Evolutionary conservation across 2,888 invertebrate species (phyloP).

Genomic region (Maniola hyperantus): DNA sequence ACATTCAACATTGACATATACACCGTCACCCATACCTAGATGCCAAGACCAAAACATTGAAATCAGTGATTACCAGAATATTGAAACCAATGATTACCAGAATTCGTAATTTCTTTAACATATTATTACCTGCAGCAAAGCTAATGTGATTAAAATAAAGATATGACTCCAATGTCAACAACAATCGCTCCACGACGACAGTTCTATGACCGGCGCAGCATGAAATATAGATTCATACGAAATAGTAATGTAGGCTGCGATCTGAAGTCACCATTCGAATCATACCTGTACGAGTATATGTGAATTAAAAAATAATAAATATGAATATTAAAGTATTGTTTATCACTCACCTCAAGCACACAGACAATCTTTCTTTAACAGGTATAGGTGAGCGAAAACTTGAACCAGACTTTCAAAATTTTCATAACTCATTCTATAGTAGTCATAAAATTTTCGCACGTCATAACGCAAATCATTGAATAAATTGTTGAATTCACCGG

Average conservation of each 20-base stretch:
- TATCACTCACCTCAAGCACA: not conserved
- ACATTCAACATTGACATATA: not conserved
- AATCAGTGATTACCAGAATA: not conserved
- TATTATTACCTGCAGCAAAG: not conserved
- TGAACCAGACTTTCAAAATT: not conserved
- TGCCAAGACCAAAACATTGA: not conserved
- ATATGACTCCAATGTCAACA: not conserved
- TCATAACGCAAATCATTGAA: slow-evolving; percentile 5
- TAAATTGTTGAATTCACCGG: slow-evolving; percentile 3
- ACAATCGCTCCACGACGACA: not conserved
- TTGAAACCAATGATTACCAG: slow-evolving; percentile 1
- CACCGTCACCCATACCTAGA: not conserved
- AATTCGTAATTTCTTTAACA: not conserved
- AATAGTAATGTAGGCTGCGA: not conserved
- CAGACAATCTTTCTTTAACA: not conserved
- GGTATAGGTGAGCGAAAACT: slow-evolving; percentile 1
- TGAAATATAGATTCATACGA: not conserved
- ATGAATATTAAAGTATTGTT: too few species aligned
- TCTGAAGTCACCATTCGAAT: slow-evolving; percentile 1
- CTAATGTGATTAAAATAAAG: not conserved
- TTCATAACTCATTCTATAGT: slow-evolving; percentile 2
- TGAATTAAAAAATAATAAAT: too few species aligned
- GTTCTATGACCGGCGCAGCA: slow-evolving; percentile 1
- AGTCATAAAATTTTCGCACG: slow-evolving; percentile 6
- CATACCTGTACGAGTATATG: not conserved